Evolutionary conservation across 2,113 vertebrate genomes (phyloP).

Genomic region (Benthochromis sp.): DNA sequence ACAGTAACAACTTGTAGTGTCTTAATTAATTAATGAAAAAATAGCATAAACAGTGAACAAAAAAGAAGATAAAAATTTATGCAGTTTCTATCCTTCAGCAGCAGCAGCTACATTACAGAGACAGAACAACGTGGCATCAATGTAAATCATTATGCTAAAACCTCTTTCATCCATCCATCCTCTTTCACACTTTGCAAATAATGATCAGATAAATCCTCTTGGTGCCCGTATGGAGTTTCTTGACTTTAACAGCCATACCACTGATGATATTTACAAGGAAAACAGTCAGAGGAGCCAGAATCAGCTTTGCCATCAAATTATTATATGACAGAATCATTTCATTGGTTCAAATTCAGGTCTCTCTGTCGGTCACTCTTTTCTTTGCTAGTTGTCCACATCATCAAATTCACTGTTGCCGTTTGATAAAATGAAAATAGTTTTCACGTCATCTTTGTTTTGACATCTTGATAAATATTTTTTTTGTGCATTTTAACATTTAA

Average conservation of each 20-base stretch:
- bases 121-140: not conserved
- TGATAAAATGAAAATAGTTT: accelerated
- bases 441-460: not conserved
- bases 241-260: not conserved
- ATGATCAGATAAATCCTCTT: not conserved
- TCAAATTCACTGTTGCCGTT: accelerated
- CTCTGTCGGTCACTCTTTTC: accelerated
- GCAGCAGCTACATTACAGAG: not conserved
- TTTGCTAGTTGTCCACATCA: not conserved
- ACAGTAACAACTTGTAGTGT: not conserved
- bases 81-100: not conserved
- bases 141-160: not conserved
- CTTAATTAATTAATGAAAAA: not conserved
- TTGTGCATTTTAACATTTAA: not conserved
- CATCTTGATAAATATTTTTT: not conserved
- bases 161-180: not conserved
- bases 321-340: accelerated
- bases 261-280: not conserved
- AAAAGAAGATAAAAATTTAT: not conserved
- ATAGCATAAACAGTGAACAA: not conserved
- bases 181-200: not conserved
- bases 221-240: not conserved
- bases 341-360: not conserved
- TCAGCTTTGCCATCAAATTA: not conserved
- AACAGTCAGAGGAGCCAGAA: not conserved